Conservation (phyloP, 1,140 invertebrate genomes). For the Drosophila trapezifrons region DNA sequence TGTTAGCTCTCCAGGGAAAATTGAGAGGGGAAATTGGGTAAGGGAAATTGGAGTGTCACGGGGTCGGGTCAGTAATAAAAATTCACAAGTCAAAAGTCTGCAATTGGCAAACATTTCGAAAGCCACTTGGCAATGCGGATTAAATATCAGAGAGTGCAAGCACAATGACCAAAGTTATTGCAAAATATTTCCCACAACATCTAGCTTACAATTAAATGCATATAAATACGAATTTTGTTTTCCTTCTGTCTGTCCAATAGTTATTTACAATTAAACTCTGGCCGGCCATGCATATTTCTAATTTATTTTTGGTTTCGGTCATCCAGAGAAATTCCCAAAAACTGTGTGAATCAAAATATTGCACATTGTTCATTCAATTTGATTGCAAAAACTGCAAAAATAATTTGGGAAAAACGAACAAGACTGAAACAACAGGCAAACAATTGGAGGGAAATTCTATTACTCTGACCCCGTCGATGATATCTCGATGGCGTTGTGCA, state of each 20-base stretch:
- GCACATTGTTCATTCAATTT: constrained; percentile 62
- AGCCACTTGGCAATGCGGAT: constrained; percentile 61
- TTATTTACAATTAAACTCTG: constrained; percentile 52
- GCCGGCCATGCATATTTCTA: constrained; percentile 53
- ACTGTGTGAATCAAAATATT: constrained; percentile 40
- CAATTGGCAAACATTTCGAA: constrained; percentile 68
- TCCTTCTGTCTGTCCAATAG: constrained; percentile 36
- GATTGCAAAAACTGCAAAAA: constrained; percentile 43
- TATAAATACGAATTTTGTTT: constrained; percentile 24
- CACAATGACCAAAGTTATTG: constrained; percentile 66
- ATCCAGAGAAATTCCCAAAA: constrained; percentile 37
- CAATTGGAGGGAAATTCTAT: constrained; percentile 16
- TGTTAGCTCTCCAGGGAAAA: constrained; percentile 14
- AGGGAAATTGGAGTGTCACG: constrained; percentile 13
- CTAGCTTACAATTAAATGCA: constrained; percentile 32
- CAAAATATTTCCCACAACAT: constrained; percentile 53
- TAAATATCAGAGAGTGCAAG: constrained; percentile 46
- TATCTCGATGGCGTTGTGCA: constrained; percentile 30
- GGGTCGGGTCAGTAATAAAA: constrained; percentile 8
- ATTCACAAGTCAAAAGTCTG: constrained; percentile 62
- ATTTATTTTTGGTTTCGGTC: constrained; percentile 52
- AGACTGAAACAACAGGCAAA: constrained; percentile 14
- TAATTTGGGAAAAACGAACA: constrained; percentile 41
- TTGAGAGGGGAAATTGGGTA: not conserved
- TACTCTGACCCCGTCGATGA: constrained; percentile 39